These are phyloP conservation scores for Drosophila macrospina DNA, from an alignment of 2,888 invertebrate species.

Conservation along the genomic window DNA sequence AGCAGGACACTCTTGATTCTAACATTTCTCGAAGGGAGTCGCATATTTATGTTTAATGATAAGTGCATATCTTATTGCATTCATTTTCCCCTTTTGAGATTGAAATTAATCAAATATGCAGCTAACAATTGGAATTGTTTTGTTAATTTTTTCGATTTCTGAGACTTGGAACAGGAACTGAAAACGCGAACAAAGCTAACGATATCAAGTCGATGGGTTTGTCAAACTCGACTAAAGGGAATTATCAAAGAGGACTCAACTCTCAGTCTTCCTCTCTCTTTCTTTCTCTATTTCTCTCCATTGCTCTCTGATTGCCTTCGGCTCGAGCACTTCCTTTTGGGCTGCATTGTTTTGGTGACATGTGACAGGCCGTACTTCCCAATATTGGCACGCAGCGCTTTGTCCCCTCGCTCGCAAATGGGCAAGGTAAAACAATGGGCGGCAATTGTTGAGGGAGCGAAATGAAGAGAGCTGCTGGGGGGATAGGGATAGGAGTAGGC, in stretches of 20 bases:
- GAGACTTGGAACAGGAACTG: not conserved
- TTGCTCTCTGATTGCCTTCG: constrained; percentile 36
- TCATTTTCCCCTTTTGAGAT: too few species aligned
- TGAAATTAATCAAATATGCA: too few species aligned
- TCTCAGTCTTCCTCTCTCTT: too few species aligned
- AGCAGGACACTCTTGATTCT: too few species aligned
- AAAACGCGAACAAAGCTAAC: constrained; percentile 1
- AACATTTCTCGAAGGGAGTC: too few species aligned
- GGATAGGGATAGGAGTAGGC: constrained; percentile 1
- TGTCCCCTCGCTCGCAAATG: constrained; percentile 37
- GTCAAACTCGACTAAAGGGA: constrained; percentile 26
- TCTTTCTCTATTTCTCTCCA: too few species aligned
- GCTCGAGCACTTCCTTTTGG: constrained; percentile 55
- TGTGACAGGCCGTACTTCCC: constrained; percentile 73
- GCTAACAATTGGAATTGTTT: too few species aligned
- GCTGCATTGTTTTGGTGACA: constrained; percentile 62
- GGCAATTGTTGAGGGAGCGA: not conserved
- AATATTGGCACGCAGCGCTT: constrained; percentile 62
- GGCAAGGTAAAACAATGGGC: constrained; percentile 49
- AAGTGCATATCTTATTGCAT: too few species aligned
- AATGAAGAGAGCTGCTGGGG: too few species aligned
- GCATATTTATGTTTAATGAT: too few species aligned
- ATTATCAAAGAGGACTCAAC: constrained; percentile 19
- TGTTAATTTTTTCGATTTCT: too few species aligned
- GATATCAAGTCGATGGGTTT: constrained; percentile 4